These are phyloP conservation scores for Poeciliopsis retropinna DNA, from an alignment of 2,113 vertebrate genomes.

Conservation along the genomic window DNA sequence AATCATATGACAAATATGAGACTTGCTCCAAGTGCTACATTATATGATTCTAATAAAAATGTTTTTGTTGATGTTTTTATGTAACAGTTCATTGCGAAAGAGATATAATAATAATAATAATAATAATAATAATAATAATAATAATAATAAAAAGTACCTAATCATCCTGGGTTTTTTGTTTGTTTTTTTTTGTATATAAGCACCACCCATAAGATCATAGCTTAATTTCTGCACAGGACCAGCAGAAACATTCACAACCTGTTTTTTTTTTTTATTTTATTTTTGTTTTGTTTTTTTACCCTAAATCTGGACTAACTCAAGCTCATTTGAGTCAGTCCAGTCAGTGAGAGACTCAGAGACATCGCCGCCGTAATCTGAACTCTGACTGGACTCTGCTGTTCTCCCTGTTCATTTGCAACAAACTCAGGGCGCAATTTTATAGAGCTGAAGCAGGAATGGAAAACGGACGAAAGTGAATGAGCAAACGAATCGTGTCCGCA, in stretches of 20 bases:
- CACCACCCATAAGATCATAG: slow-evolving; percentile 57
- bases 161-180: slow-evolving; percentile 26
- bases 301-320: slow-evolving; percentile 60
- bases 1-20: slow-evolving; percentile 38
- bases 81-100: slow-evolving; percentile 12
- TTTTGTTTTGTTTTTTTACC: neutral
- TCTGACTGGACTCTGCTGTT: slow-evolving; percentile 18
- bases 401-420: slow-evolving; percentile 24
- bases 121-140: neutral
- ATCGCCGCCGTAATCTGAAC: slow-evolving; percentile 38
- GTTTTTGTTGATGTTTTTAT: slow-evolving; percentile 42
- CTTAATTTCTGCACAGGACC: slow-evolving; percentile 61
- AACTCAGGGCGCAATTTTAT: slow-evolving; percentile 9
- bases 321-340: slow-evolving; percentile 53
- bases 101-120: slow-evolving; percentile 8
- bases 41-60: slow-evolving; percentile 11
- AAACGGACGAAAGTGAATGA: slow-evolving; percentile 32
- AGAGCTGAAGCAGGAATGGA: slow-evolving; percentile 40
- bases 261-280: slow-evolving; percentile 38
- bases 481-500: slow-evolving; percentile 53
- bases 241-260: slow-evolving; percentile 31
- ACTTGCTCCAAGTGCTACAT: slow-evolving; percentile 79
- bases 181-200: slow-evolving; percentile 25
- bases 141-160: slow-evolving; percentile 67
- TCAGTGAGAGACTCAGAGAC: slow-evolving; percentile 38